phyloP scores from a whole-genome alignment of 2,888 invertebrate species.

The Heliothis peltigera region DNA sequence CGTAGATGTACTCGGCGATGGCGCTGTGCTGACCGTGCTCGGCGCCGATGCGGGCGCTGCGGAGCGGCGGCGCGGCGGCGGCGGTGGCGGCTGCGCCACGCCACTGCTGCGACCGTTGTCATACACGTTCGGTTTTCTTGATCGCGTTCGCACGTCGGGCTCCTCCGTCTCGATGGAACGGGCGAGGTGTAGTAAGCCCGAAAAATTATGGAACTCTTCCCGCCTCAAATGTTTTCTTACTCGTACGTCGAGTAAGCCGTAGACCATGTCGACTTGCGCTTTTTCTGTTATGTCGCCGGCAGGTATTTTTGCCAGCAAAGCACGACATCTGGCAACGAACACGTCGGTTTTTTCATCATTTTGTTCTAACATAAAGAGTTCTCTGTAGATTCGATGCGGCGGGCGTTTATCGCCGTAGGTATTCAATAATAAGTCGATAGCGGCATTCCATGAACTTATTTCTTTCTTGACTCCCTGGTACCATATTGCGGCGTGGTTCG shows the following conservation, averaged over 20 bases:
- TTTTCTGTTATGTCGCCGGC: neutral
- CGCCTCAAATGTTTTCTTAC: slow-evolving; percentile 1
- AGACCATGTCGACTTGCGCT: slow-evolving; percentile 13
- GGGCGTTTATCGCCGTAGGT: slow-evolving; percentile 14
- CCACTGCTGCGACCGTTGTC: neutral
- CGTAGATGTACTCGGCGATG: neutral
- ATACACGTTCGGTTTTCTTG: neutral
- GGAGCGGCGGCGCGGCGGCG: neutral
- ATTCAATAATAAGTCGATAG: neutral
- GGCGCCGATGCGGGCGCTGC: neutral
- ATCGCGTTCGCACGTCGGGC: neutral
- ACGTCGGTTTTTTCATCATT: slow-evolving; percentile 2
- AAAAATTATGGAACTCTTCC: neutral
- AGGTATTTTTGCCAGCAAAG: slow-evolving; percentile 1
- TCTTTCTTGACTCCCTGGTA: too few species aligned
- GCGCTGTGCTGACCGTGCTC: neutral
- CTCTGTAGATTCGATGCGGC: neutral
- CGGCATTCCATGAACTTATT: neutral
- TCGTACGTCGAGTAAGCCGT: slow-evolving; percentile 5
- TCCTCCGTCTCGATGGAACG: slow-evolving; percentile 1
- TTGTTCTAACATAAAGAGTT: neutral
- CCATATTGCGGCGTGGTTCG: too few species aligned
- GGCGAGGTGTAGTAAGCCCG: slow-evolving; percentile 1
- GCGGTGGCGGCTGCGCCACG: neutral
- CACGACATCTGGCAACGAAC: too few species aligned